phyloP scores from a whole-genome alignment of 2,113 vertebrate genomes.

The Haemorhous mexicanus region DNA sequence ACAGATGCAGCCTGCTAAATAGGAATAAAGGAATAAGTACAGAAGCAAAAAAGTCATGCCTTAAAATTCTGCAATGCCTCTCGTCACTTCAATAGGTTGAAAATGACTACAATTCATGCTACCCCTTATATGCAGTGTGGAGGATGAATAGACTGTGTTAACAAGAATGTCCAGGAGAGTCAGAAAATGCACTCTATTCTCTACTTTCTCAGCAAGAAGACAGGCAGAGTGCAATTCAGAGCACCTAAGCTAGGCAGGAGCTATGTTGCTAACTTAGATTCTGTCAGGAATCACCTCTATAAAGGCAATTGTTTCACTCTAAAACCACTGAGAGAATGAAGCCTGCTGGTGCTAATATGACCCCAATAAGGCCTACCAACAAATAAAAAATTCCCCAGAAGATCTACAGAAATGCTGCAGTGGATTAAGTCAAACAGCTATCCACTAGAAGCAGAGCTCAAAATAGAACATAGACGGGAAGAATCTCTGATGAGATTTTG shows the following conservation, averaged over 20 bases:
- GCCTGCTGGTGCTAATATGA: background rate
- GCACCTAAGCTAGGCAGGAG: background rate
- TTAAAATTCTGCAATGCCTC: background rate
- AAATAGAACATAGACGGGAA: constrained; percentile 27
- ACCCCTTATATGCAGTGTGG: background rate
- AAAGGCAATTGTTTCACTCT: background rate
- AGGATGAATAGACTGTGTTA: background rate
- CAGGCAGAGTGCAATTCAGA: fast-evolving
- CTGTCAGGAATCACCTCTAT: background rate
- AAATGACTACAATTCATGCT: background rate
- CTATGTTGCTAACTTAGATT: background rate
- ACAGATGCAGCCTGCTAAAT: background rate
- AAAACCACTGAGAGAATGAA: background rate
- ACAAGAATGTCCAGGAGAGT: background rate
- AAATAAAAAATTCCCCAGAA: background rate
- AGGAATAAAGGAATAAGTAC: background rate
- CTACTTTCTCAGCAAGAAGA: background rate
- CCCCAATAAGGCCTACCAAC: background rate
- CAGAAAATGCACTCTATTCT: background rate
- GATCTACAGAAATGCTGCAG: background rate
- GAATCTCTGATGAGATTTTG: background rate
- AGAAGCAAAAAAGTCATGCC: background rate
- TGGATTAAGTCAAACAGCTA: background rate
- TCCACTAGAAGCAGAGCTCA: background rate
- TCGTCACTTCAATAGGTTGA: background rate